phyloP scores from a whole-genome alignment of 64 coral and sea anemone genomes.

The Acropora tenuis region DNA sequence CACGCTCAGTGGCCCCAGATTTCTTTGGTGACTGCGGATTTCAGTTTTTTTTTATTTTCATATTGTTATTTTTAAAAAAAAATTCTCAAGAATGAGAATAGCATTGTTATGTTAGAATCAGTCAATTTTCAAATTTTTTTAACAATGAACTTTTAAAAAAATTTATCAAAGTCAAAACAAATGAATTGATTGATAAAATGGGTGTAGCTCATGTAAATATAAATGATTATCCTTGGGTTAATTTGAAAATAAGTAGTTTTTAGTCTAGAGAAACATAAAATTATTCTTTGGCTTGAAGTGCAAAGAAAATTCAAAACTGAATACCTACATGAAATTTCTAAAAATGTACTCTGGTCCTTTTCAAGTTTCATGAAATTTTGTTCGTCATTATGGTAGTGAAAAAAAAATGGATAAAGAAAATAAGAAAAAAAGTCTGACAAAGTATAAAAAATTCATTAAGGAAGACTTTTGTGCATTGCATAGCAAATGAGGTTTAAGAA shows the following conservation, averaged over 20 bases:
- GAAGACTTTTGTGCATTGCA: slow-evolving; percentile 1
- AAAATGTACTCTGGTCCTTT: not conserved
- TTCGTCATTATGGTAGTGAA: not conserved
- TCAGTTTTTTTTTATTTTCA: no score
- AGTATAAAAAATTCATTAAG: slow-evolving; percentile 47
- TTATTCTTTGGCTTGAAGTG: not conserved
- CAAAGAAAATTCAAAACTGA: not conserved
- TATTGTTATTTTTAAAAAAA: no score
- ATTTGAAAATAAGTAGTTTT: slow-evolving; percentile 6
- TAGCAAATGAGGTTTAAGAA: slow-evolving; percentile 24
- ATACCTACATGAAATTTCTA: not conserved
- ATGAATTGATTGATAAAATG: slow-evolving; percentile 45
- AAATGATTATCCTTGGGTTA: not conserved
- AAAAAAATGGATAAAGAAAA: not conserved
- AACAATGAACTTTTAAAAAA: not conserved
- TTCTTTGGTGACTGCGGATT: no score
- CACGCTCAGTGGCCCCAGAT: no score
- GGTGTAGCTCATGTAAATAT: not conserved
- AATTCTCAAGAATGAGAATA: no score
- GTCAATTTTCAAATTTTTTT: not conserved
- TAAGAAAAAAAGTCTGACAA: not conserved
- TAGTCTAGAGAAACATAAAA: slow-evolving; percentile 4
- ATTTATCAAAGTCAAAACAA: not conserved
- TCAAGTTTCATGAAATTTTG: not conserved
- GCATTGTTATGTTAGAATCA: no score